A percentile compares a stretch with the other conserved stretches of the same genome.
Evolutionary conservation across 2,888 invertebrate species (phyloP).

Genomic region (Beris chalybata): DNA sequence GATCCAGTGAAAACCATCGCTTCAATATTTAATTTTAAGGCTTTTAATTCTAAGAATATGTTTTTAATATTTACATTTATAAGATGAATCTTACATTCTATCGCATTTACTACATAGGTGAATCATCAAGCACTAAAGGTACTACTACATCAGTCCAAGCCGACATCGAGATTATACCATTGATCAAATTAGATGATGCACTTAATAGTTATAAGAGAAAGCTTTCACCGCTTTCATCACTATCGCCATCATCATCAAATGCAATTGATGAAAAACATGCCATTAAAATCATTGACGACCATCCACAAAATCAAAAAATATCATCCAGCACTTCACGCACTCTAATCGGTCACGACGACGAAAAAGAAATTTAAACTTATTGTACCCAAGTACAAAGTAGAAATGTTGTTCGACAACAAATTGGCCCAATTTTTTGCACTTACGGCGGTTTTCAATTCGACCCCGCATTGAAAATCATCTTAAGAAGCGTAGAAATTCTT

Average conservation of each 20-base stretch:
- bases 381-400: background rate
- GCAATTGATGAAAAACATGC: constrained; percentile 33
- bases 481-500: background rate
- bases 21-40: too few relatives aligned
- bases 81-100: constrained; percentile 1
- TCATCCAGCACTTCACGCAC: constrained; percentile 34
- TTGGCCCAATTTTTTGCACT: constrained; percentile 3
- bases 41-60: too few relatives aligned
- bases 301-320: constrained; percentile 34
- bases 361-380: constrained; percentile 31
- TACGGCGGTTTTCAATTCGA: constrained; percentile 6
- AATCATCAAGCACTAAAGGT: constrained; percentile 29
- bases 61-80: too few relatives aligned
- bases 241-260: constrained; percentile 32
- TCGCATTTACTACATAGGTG: constrained; percentile 32
- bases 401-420: background rate
- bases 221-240: constrained; percentile 21
- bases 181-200: constrained; percentile 37
- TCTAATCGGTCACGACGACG: constrained; percentile 30
- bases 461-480: background rate
- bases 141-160: background rate
- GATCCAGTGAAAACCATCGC: background rate
- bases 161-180: constrained; percentile 22
- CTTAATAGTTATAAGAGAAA: constrained; percentile 34
- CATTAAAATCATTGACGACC: constrained; percentile 37